Evolutionary conservation across 2,113 vertebrate genomes (phyloP), one percentile per base, ranked within the genome.

Genomic region (Pagrus major): DNA sequence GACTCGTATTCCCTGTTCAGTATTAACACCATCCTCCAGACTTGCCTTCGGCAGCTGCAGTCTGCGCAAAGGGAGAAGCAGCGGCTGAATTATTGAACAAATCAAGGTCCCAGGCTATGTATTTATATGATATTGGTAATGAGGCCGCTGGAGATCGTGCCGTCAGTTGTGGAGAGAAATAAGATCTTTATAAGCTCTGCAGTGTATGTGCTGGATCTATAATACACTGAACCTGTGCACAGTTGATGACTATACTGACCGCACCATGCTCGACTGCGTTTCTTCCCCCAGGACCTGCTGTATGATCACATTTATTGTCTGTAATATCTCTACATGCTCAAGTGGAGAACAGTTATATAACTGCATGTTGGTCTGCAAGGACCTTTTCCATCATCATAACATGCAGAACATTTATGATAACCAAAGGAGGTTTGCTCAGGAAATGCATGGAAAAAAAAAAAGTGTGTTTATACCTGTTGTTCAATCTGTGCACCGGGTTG

Each of bases 71-170:
- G 33, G 64, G 60, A 49, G 73, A 75, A 54, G 37, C 52, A 33
- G 61, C 52, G 8, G 6, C 51, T 89, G 85, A 90, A 91, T 91
- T 86, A 91, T 89, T 89, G 64, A 89, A 84, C 76, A 78, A 77
- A 87, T 81, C 69, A 37, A 72, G 80, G 83, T 89, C 86, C 83
- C 83, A 14, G 83, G 72, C 85, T 84, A n/a, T 78, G 80, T 84
- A 42, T 86, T 88, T 73, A 83, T 84, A 63, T 87, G 85, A 88
- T 88, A 65, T 83, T 60, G 71, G 81, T 90, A 91, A 91, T 90
- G 85, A 89, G 80, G 86, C 85, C 76, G n/a, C 88, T 61, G 72
- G 86, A 90, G 90, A 85, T 60, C 12, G 21, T 6, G 41, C 64
- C 12, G 39, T 58, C 64, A 71, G 69, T 56, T 42, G 56, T 64